These are phyloP conservation scores for Aphodius sticticus DNA, from an alignment of 2,888 invertebrate species.

Conservation along the genomic window DNA sequence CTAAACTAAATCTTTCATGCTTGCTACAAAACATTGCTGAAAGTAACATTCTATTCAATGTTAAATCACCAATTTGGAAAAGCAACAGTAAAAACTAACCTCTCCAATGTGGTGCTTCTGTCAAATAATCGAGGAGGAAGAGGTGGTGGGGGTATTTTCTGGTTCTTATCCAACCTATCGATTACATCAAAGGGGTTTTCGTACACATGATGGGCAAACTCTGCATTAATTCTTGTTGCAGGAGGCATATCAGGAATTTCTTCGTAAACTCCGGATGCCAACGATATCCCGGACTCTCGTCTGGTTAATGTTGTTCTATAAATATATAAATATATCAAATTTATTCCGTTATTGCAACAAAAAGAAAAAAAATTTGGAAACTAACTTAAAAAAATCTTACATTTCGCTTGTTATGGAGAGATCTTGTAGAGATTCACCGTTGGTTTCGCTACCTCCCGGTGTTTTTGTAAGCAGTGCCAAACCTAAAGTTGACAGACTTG, in stretches of 20 bases:
- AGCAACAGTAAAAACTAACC: slow-evolving; percentile 38
- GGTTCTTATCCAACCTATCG: slow-evolving; percentile 47
- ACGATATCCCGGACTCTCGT: slow-evolving; percentile 66
- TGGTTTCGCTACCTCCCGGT: slow-evolving; percentile 59
- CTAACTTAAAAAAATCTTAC: slow-evolving; percentile 15
- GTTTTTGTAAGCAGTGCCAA: slow-evolving; percentile 56
- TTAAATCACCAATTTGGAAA: background rate
- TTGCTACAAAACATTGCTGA: too few species aligned
- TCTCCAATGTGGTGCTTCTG: slow-evolving; percentile 40
- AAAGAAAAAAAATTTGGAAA: slow-evolving; percentile 28
- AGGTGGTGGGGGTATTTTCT: slow-evolving; percentile 59
- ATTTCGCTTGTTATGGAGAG: slow-evolving; percentile 42
- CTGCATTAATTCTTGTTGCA: slow-evolving; percentile 32
- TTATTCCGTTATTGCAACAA: background rate
- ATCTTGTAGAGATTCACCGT: slow-evolving; percentile 56
- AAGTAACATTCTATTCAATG: too few species aligned
- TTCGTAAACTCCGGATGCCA: slow-evolving; percentile 74
- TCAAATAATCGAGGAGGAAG: slow-evolving; percentile 59
- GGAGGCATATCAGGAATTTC: slow-evolving; percentile 66
- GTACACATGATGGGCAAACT: slow-evolving; percentile 52
- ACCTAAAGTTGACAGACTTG: slow-evolving; percentile 55
- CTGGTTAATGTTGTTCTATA: slow-evolving; percentile 51
- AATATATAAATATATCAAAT: slow-evolving; percentile 13
- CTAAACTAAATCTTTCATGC: background rate
- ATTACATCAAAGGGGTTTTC: slow-evolving; percentile 59